Base-by-base conservation (phyloP, 2,888 invertebrate genomes). In the Monopis laevigella region DNA sequence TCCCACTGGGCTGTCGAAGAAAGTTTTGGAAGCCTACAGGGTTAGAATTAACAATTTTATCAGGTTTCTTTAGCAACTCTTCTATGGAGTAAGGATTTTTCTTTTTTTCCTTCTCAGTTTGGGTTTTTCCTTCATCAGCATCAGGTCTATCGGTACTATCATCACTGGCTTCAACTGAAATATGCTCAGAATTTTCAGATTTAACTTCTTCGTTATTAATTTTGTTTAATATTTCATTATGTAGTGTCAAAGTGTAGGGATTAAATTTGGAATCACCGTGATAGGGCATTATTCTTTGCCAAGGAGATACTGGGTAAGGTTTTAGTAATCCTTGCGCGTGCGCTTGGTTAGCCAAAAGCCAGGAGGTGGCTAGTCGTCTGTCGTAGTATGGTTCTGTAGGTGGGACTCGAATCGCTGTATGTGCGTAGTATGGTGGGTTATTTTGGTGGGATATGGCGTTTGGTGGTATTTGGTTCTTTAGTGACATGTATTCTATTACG, bases 31-130 rank as follows among this genome's bases (percentile, higher is more conserved):
- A 71, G 2, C 59, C 67, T 16, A 71, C 56, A 6, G 80, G 71
- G 43, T 58, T 58, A 0, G 66, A 54, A 41, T 57, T 65, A 0
- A 69, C 65, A 51, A 84, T 84, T 56, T 87, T 88, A 47, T 87
- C 88, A 0, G 92, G 92, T 52, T 92, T 92, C 59, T 93, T 93
- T 18, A 93, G 59, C 6, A 93, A 64, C 56, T 93, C 93, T 52
- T 93, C 93, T 58, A 94, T 94, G 1, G 93, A 93, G 58, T 93
- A 94, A 0, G 93, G 92, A 59, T 92, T 93, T 46, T 88, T 86
- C 62, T 92, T 89, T 51, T 82, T 81, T 35, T 73, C 72, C 44
- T 72, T 74, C 48, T 83, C n/a, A n/a, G n/a, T n/a, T n/a, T n/a
- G n/a, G n/a, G n/a, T n/a, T n/a, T n/a, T 84, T n/a, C 52, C 53